Base-by-base conservation (phyloP, 2,888 invertebrate species). In the Willowsia nigromaculata region DNA sequence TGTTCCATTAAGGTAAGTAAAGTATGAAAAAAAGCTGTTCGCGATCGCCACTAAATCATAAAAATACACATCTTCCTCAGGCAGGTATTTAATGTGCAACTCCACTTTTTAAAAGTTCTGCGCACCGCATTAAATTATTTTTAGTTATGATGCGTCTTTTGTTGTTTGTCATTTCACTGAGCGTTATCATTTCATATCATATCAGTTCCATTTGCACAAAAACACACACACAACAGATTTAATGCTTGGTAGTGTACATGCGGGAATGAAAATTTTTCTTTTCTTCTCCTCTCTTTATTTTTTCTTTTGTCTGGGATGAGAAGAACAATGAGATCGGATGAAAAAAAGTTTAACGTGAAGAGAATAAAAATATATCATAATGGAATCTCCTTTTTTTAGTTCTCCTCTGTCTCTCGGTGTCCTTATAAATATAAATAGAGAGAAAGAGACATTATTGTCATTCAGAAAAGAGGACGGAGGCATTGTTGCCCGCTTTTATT, bases 391-490 rank as follows among this genome's bases (percentile, higher is more conserved):
- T 56, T 74, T 68, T 25, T 56, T 37, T 50, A n/a, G n/a, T n/a
- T n/a, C n/a, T n/a, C n/a, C 33, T 56, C 22, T 68, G 74, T 74
- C 84, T 53, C 53, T 50, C 40, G 30, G 83, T 84, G 68, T 84
- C 68, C 47, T 68, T 50, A 53, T 68, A 83, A 50, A 68, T 53
- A 83, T 59, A 62, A 62, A 22, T 30, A 83, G 25, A 50, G 53
- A 74, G 56, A 84, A 25, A 84, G 68, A 62, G 83, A 83, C 83
- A 65, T 83, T 80, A 82, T 82, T 84, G 84, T 84, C 84, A 84
- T 84, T 62, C 30, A 82, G 59, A 62, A 62, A 81, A 62, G 62
- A 50, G 71, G 74, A 74, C 56, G 33, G 18, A 71, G 22, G 71
- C 13, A 74, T 84, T 65, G 83, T 68, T 84, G 50, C 27, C 62